phyloP scores from a whole-genome alignment of 2,797 vertebrate genomes.

The Sebastolobus alascanus region DNA sequence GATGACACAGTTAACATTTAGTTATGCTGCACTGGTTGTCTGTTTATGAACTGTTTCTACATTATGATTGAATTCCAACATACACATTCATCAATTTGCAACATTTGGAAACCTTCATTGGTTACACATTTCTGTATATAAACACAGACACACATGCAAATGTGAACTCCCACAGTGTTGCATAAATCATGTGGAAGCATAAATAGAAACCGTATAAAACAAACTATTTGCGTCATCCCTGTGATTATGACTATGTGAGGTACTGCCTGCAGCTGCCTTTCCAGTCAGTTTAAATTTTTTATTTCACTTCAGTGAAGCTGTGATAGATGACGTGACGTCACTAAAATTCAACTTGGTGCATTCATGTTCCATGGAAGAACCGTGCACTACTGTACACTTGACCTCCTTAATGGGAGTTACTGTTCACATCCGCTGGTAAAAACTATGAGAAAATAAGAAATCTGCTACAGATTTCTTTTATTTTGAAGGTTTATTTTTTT shows the following conservation, averaged over 20 bases:
- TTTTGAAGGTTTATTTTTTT: slow-evolving; percentile 5
- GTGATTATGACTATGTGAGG: slow-evolving; percentile 38
- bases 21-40: not conserved
- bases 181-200: slow-evolving; percentile 24
- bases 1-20: not conserved
- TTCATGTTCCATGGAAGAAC: slow-evolving; percentile 37
- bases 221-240: slow-evolving; percentile 42
- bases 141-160: not conserved
- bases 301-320: slow-evolving; percentile 32
- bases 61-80: not conserved
- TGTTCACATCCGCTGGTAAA: not conserved
- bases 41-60: not conserved
- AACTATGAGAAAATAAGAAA: not conserved
- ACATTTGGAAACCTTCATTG: not conserved
- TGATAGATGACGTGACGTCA: slow-evolving; percentile 50
- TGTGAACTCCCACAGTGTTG: slow-evolving; percentile 1
- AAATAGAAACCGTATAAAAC: slow-evolving; percentile 46
- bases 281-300: slow-evolving; percentile 49
- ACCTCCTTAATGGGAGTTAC: slow-evolving; percentile 14
- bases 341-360: slow-evolving; percentile 31
- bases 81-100: not conserved
- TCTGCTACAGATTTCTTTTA: not conserved
- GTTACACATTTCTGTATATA: not conserved
- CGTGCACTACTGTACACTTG: slow-evolving; percentile 8
- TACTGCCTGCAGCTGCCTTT: slow-evolving; percentile 53